Evolutionary conservation across 2,797 vertebrate genomes (phyloP).

Genomic region (Bradypus variegatus): DNA sequence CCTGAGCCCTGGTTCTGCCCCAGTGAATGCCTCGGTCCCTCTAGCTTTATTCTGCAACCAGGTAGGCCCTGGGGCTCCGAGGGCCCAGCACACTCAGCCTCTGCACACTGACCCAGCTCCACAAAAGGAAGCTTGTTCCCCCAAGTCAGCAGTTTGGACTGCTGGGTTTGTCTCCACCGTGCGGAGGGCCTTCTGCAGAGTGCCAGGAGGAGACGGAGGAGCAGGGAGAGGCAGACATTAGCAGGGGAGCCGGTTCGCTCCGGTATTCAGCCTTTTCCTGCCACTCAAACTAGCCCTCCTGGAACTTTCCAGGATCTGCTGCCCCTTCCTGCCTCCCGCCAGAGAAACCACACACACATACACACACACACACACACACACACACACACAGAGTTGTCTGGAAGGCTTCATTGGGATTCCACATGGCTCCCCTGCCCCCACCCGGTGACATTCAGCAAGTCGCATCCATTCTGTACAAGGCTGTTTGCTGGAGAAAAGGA

Average conservation of each 20-base stretch:
- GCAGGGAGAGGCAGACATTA: neutral
- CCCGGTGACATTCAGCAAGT: constrained; percentile 43
- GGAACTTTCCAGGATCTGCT: neutral
- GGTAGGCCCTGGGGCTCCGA: neutral
- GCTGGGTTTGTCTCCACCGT: neutral
- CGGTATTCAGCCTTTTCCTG: neutral
- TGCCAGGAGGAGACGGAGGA: neutral
- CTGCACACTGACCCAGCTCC: neutral
- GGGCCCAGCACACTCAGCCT: neutral
- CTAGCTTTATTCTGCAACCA: neutral
- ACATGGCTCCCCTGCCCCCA: neutral
- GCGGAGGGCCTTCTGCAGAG: no score
- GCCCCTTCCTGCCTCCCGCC: neutral
- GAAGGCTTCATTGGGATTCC: constrained; percentile 26
- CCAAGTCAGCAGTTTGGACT: neutral
- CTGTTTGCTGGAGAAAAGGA: constrained; percentile 52
- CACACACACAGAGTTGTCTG: neutral
- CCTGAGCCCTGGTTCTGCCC: neutral
- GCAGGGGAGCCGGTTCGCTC: neutral
- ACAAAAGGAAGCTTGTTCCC: neutral
- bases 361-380: no score
- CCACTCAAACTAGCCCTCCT: neutral
- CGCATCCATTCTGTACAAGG: neutral
- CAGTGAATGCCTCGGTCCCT: neutral
- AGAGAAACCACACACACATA: neutral